Base-by-base conservation (phyloP, 2,888 invertebrate species). In the Autographa gamma region DNA sequence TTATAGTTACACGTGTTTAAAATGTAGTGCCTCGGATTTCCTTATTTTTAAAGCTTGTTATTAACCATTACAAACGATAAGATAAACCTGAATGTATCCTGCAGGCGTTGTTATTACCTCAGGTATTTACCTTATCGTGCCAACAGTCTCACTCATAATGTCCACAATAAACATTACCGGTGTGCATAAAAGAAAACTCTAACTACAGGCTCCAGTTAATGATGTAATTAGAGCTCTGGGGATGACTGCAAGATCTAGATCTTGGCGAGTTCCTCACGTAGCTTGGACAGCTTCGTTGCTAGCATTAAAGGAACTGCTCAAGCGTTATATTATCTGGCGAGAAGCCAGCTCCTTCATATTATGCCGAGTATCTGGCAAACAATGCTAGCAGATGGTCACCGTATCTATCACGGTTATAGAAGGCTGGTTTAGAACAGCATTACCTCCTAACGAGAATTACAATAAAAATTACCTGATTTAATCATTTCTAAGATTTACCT, bases 111-210 rank as follows among this genome's bases (percentile, higher is more conserved):
- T 56, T 56, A 56, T 56, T 56, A 25, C 54, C 25, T 19, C 19
- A 19, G 54, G 54, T 56, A 56, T 48, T 48, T 56, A 56, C 54
- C 54, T 56, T 56, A 56, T 56, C 54, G 54, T 48, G 8, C 54
- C 19, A 54, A 19, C 54, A 19, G 54, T 56, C 13, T 19, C 14
- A 56, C 19, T 25, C 19, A 19, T 25, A 56, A 56, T 56, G 54
- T 56, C 25, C 54, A 25, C 54, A 56, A 56, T 56, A 56, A 56
- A 56, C 19, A 56, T 56, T 25, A 19, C 25, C 19, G 19, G 54
- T 19, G 11, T 19, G 13, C 54, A 56, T 56, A 56, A 56, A 25
- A 14, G 54, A 25, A 56, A 56, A 48, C 48, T 48, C n/a, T 14
- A 19, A 25, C 25, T 54, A 3, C 1, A 25, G 25, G 25, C 25